Conservation (phyloP, 2,888 invertebrate species). For the Sinohyriopsis cumingii region DNA sequence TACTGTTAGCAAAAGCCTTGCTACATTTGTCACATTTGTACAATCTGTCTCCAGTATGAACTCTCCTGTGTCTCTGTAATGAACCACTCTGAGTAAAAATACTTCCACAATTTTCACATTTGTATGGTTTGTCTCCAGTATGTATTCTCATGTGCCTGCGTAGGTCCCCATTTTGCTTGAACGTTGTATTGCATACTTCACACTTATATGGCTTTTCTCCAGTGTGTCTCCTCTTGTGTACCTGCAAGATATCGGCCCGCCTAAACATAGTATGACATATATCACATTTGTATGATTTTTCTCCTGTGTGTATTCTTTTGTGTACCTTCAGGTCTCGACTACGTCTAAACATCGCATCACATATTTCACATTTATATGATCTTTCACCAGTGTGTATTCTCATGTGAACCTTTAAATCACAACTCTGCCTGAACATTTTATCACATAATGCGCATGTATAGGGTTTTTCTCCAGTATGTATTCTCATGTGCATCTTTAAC, state of each 20-base stretch:
- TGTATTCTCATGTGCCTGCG: slow-evolving; percentile 5
- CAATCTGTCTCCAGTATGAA: not conserved
- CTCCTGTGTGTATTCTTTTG: too few species aligned
- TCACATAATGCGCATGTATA: not conserved
- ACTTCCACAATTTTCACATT: slow-evolving; percentile 15
- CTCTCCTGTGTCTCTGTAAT: slow-evolving; percentile 28
- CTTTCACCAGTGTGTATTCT: not conserved
- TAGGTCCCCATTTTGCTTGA: not conserved
- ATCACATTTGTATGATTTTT: too few species aligned
- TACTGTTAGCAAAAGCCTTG: not conserved
- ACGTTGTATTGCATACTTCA: not conserved
- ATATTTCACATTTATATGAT: slow-evolving; percentile 3
- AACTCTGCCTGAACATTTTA: not conserved
- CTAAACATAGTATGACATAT: too few species aligned
- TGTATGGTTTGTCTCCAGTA: slow-evolving; percentile 15
- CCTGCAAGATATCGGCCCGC: too few species aligned
- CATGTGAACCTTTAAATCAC: not conserved
- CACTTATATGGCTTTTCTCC: not conserved
- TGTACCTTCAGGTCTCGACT: too few species aligned
- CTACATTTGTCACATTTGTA: slow-evolving; percentile 1
- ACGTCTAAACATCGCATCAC: not conserved
- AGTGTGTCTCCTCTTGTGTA: too few species aligned
- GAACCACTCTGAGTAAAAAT: slow-evolving; percentile 16
- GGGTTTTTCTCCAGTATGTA: slow-evolving; percentile 2
- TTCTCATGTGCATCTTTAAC: slow-evolving; percentile 2